Evolutionary conservation across 1,140 invertebrate genomes (phyloP), one percentile per base, ranked within the genome.

Genomic region (Globodera ellingtonae): DNA sequence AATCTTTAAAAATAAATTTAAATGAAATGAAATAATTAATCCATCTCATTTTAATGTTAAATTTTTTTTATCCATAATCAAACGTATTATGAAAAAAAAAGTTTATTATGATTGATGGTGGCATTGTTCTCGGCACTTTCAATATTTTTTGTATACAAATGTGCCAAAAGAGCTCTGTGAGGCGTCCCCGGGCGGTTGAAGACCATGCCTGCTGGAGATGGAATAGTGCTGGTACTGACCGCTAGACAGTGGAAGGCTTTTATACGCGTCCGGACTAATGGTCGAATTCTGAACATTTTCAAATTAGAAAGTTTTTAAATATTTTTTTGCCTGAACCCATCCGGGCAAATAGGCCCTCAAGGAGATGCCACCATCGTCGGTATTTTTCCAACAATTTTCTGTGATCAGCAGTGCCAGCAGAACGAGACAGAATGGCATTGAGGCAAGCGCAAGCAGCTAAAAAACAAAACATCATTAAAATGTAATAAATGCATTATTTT

Each of bases 111-210:
- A 35, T 35, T 35, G 35, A 35, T 35, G 35, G 35, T 35, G 35
- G 35, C 35, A 35, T 35, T 35, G 24, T 35, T 35, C 35, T 35
- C 35, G 35, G 35, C 35, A 35, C 35, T 35, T 35, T 62, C 56
- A 62, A 62, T 62, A 62, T 62, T 62, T 62, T 62, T 62, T 62
- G 56, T 62, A 62, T 6, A 62, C 56, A 62, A 62, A 62, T 62
- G 56, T 62, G 56, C 56, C 56, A 62, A 62, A 62, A 18, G 56
- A 62, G 56, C 56, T 18, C 15, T 62, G 56, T 6, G 56, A 62
- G 6, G 56, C 56, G 15, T 62, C 56, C 10, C 15, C 56, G 13
- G 56, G 56, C 1, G 56, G 56, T 18, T 13, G 56, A 62, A 62
- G 10, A 1, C 18, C 56, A 18, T 62, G 56, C 5, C 18, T 62